Percentiles rank a stretch among this genome's conserved stretches.
These are phyloP conservation scores for Drosophila buzzatii DNA, from an alignment of 2,888 invertebrate species.

Conservation along the genomic window DNA sequence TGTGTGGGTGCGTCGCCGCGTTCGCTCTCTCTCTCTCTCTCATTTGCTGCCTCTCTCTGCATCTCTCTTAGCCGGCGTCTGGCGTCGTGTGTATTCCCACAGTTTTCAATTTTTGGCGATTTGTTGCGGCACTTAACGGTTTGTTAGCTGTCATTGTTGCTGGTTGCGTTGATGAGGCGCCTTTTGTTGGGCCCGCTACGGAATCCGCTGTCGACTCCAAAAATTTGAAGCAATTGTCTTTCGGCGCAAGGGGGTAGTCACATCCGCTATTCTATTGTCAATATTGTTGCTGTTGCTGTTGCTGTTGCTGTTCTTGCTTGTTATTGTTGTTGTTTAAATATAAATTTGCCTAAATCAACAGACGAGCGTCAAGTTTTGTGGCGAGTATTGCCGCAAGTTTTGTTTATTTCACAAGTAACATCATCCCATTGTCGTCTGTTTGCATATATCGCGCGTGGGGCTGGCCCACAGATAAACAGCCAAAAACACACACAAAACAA, in stretches of 20 bases:
- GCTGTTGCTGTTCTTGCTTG: constrained; percentile 17
- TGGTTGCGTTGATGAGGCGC: constrained; percentile 69
- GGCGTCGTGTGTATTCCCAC: constrained; percentile 68
- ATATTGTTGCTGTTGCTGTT: constrained; percentile 25
- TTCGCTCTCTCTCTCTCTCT: not conserved
- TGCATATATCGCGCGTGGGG: constrained; percentile 16
- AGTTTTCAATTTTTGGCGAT: constrained; percentile 80
- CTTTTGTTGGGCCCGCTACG: constrained; percentile 59
- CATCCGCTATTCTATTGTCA: constrained; percentile 47
- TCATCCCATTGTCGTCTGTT: constrained; percentile 44
- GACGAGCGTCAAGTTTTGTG: constrained; percentile 51
- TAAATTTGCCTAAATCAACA: constrained; percentile 79
- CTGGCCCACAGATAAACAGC: constrained; percentile 11
- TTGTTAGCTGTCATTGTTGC: constrained; percentile 80
- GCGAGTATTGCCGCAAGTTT: constrained; percentile 53
- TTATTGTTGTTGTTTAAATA: constrained; percentile 55
- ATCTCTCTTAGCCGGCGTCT: constrained; percentile 16
- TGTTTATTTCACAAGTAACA: constrained; percentile 66
- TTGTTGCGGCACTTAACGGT: constrained; percentile 81
- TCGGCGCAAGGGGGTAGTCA: constrained; percentile 23
- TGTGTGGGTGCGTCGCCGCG: constrained; percentile 25
- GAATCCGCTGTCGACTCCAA: constrained; percentile 19
- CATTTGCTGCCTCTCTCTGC: not conserved
- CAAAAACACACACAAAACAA: constrained; percentile 7
- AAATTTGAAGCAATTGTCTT: constrained; percentile 58